Percentiles rank a stretch among this genome's conserved stretches.
phyloP scores from a whole-genome alignment of 2,797 vertebrate species.

The Muraenolepis orangiensis region DNA sequence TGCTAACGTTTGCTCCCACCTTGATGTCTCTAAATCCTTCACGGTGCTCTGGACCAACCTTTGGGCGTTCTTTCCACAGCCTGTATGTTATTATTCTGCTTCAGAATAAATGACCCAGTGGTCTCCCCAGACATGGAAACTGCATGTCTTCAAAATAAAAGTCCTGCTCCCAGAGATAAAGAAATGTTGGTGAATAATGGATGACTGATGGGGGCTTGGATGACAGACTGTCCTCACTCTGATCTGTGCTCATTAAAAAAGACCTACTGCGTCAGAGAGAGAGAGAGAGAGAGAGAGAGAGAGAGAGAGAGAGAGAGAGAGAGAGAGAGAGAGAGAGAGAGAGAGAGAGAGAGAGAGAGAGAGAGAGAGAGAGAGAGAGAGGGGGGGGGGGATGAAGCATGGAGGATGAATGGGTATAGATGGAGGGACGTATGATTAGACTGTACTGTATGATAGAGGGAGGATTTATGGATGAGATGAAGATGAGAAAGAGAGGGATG shows the following conservation, averaged over 20 bases:
- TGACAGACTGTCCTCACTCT: slow-evolving; percentile 63
- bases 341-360: background rate
- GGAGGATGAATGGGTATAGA: slow-evolving; percentile 6
- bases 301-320: slow-evolving; percentile 23
- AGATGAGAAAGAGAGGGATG: slow-evolving; percentile 15
- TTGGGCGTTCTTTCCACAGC: slow-evolving; percentile 11
- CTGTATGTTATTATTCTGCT: slow-evolving; percentile 30
- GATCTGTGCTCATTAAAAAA: slow-evolving; percentile 69
- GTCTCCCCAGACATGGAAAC: slow-evolving; percentile 45
- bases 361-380: slow-evolving; percentile 8
- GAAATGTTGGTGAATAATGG: slow-evolving; percentile 64
- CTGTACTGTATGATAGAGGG: background rate
- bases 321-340: slow-evolving; percentile 5
- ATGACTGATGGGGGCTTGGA: slow-evolving; percentile 68
- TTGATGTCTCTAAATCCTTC: slow-evolving; percentile 5
- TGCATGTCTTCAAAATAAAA: slow-evolving; percentile 67
- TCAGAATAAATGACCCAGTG: slow-evolving; percentile 53
- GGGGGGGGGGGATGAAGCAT: background rate
- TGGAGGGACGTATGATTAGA: background rate
- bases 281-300: slow-evolving; percentile 18
- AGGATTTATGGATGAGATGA: too few species aligned
- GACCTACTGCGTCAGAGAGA: slow-evolving; percentile 49
- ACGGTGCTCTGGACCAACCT: slow-evolving; percentile 12
- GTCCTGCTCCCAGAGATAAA: slow-evolving; percentile 51
- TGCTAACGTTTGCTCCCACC: slow-evolving; percentile 2